Evolutionary conservation across 2,888 invertebrate species (phyloP).

Genomic region (Eucera pruinosa): DNA sequence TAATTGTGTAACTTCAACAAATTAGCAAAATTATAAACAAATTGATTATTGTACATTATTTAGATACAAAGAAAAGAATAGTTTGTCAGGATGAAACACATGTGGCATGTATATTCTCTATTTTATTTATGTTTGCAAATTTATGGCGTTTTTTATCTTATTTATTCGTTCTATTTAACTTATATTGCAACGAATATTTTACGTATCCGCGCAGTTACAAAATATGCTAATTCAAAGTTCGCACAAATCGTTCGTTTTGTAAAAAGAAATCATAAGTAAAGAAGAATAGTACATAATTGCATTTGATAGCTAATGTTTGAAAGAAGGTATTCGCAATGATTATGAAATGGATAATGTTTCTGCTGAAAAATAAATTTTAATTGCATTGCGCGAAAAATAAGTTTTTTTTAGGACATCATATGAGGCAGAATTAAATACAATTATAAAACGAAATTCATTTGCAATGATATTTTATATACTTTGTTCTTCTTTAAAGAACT

Average conservation of each 20-base stretch:
- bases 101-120: constrained; percentile 39
- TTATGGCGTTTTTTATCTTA: constrained; percentile 23
- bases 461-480: not conserved
- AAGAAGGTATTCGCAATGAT: constrained; percentile 33
- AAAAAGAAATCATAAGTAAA: constrained; percentile 23
- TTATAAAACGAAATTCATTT: constrained; percentile 17
- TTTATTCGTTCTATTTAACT: constrained; percentile 48
- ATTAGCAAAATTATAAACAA: constrained; percentile 54
- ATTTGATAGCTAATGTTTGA: constrained; percentile 36
- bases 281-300: constrained; percentile 1
- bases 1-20: constrained; percentile 57
- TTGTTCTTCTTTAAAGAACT: too few species aligned
- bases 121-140: constrained; percentile 42
- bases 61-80: constrained; percentile 22
- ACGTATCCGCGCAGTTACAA: constrained; percentile 14
- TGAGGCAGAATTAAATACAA: too few species aligned
- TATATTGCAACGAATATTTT: constrained; percentile 33
- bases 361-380: constrained; percentile 63
- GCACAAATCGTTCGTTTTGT: constrained; percentile 25
- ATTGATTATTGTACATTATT: constrained; percentile 54
- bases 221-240: constrained; percentile 27
- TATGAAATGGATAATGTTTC: constrained; percentile 38
- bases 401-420: constrained; percentile 37
- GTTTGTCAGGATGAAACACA: constrained; percentile 34
- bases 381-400: constrained; percentile 44